Percentiles rank a stretch among this genome's conserved stretches.
phyloP scores from a whole-genome alignment of 2,113 vertebrate species.

The Macrotis lagotis region DNA sequence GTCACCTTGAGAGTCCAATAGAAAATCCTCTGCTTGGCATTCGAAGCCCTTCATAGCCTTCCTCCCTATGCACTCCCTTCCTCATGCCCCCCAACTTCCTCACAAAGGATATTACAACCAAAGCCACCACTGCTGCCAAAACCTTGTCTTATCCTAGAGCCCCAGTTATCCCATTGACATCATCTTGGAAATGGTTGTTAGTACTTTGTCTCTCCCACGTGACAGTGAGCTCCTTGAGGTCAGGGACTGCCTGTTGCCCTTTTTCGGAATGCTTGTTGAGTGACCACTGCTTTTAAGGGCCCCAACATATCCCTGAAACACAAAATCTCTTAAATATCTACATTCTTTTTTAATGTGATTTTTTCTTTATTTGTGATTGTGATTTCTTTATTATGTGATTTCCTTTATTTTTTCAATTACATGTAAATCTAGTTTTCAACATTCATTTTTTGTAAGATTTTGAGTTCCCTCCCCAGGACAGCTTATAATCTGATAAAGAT shows the following conservation, averaged over 20 bases:
- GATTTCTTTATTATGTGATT: no score
- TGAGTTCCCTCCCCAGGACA: no score
- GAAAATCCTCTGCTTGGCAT: background rate
- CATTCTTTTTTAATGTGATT: no score
- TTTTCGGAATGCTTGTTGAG: background rate
- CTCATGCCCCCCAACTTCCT: background rate
- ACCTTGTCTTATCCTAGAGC: background rate
- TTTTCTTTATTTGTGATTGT: no score
- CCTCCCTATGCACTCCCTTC: background rate
- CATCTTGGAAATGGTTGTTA: background rate
- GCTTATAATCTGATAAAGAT: no score
- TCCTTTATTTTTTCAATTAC: no score
- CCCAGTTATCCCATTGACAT: background rate
- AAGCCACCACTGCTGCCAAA: background rate
- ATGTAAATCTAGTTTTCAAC: no score
- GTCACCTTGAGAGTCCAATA: background rate
- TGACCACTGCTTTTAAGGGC: background rate
- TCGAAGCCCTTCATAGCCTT: background rate
- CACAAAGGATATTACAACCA: background rate
- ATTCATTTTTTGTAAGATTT: no score
- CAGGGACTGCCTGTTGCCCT: background rate
- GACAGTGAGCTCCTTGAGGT: background rate
- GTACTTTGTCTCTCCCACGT: background rate
- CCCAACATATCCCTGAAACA: background rate
- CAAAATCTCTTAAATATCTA: no score